phyloP scores from a whole-genome alignment of 2,888 invertebrate genomes.

The Lasioglossum marginatum region DNA sequence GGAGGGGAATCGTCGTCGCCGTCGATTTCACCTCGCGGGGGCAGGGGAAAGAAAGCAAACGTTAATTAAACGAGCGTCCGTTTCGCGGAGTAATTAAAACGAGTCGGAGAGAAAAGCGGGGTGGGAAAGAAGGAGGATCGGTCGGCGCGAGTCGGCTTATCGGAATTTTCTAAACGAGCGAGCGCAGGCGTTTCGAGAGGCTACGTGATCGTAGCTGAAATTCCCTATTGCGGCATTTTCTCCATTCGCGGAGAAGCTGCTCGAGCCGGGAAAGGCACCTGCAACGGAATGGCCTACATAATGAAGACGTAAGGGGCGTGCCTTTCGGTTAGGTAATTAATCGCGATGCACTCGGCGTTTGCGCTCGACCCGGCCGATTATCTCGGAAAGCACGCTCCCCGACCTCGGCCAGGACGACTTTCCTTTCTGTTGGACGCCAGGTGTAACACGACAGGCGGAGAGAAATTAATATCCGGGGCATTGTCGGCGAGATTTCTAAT shows the following conservation, averaged over 20 bases:
- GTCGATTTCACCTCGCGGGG: conserved; percentile 34
- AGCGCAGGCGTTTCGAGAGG: conserved; percentile 40
- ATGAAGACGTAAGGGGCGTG: conserved; percentile 77
- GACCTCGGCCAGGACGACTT: conserved; percentile 34
- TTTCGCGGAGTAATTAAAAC: conserved; percentile 51
- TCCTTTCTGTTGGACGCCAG: conserved; percentile 36
- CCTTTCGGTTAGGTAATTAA: conserved; percentile 70
- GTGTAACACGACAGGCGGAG: not conserved
- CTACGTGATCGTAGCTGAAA: conserved; percentile 76
- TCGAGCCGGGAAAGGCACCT: conserved; percentile 76
- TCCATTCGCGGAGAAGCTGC: conserved; percentile 59
- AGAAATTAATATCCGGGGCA: conserved; percentile 17
- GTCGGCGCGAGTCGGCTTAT: conserved; percentile 67
- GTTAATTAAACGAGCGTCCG: conserved; percentile 47
- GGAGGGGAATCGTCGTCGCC: not conserved
- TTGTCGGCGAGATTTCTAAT: conserved; percentile 19
- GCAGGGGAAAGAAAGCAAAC: not conserved
- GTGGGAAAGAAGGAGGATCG: conserved; percentile 62
- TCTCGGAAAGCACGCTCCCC: conserved; percentile 17
- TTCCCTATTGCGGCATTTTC: conserved; percentile 73
- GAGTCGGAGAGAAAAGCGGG: conserved; percentile 10
- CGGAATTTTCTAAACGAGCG: conserved; percentile 75
- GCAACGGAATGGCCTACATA: conserved; percentile 77
- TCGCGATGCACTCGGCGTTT: conserved; percentile 61
- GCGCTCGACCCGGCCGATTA: conserved; percentile 47